Conservation (phyloP, 1,140 invertebrate genomes). For the Oreohelix idahoensis region DNA sequence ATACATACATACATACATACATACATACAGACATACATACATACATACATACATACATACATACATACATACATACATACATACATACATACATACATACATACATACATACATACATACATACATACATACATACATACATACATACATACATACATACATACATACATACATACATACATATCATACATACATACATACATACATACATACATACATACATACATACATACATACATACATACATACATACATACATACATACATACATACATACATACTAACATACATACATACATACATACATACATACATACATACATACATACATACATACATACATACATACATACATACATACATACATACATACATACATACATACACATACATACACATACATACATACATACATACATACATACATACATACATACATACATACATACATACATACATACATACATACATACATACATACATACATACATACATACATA, state of each 20-base stretch:
- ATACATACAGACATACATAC: constrained; percentile 17
- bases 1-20: constrained; percentile 29
- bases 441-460: too few species aligned
- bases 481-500: too few species aligned
- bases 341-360: neutral
- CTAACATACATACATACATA: neutral
- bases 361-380: constrained; percentile 4
- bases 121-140: constrained; percentile 32
- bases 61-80: constrained; percentile 24
- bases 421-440: too few species aligned
- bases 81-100: constrained; percentile 16
- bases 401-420: too few species aligned
- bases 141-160: constrained; percentile 35
- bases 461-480: too few species aligned
- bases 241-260: constrained; percentile 30
- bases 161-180: constrained; percentile 27
- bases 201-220: constrained; percentile 18
- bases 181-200: constrained; percentile 15
- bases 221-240: constrained; percentile 20
- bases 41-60: constrained; percentile 6
- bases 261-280: constrained; percentile 18
- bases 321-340: constrained; percentile 3
- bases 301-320: constrained; percentile 35
- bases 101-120: too few species aligned
- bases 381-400: constrained; percentile 5